Evolutionary conservation across 2,113 vertebrate genomes (phyloP), one percentile per base, ranked within the genome.

Genomic region (Aramus guarauna): DNA sequence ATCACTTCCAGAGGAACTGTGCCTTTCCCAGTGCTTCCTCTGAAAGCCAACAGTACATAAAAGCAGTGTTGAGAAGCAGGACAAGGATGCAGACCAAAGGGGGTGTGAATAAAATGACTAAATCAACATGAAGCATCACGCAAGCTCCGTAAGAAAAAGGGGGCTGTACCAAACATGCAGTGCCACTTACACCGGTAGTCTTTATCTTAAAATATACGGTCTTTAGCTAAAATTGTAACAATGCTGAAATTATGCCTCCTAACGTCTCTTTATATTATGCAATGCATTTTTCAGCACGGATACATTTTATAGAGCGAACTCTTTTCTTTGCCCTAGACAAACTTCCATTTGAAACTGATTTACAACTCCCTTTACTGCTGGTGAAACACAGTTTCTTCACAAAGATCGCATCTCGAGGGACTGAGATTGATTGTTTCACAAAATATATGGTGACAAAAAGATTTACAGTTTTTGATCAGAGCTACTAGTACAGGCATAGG

Each of bases 391-490:
- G 26, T 89, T 96, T 90, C 68, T 90, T 48, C 34, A 30, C 36
- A 90, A 97, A 95, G 76, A 97, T 95, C 12, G 3, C 63, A 66
- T 92, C 91, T 91, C 30, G 4, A 94, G 69, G 89, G 95, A 96
- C 56, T 92, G 93, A 97, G 96, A 98, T 94, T 74, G 94, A 97
- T 90, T 91, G 85, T 78, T 97, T 97, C 85, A 88, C 85, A 94
- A 89, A 96, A 94, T 67, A 95, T 19, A 79, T 1, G n/a, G 83
- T 96, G 95, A 97, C 96, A 98, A 94, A 98, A 95, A 97, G 94
- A 97, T 96, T 96, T 97, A 97, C 80, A 79, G 88, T 75, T 98
- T 98, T 96, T 96, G 92, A 97, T 97, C 86, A 94, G 58, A 95
- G 82, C 67, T 81, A 26, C 90, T 68, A 60, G 55, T 76, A 91